Base-by-base conservation (phyloP, 2,888 invertebrate genomes). In the Mylabris sibirica region DNA sequence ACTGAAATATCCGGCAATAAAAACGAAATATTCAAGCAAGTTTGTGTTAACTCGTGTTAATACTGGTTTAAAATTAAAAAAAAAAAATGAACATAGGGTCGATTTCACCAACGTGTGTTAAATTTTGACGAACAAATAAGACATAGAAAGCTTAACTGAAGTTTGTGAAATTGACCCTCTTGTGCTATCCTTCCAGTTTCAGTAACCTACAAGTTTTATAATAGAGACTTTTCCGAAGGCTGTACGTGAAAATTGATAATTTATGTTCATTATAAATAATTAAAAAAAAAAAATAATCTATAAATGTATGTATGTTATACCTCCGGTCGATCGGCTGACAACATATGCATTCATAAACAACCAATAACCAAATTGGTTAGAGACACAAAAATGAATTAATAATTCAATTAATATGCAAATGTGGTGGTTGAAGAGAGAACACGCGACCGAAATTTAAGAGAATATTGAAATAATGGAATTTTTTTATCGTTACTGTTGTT, bases 321-420 rank as follows among this genome's bases (percentile, higher is more conserved):
- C 49, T 49, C 49, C 49, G 49, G 49, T 49, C 20, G 20, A 20
- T 1, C 12, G 2, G 14, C 20, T 20, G 20, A 49, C 49, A 49
- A 49, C 49, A 49, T 49, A 20, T 22, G 49, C 20, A 49, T 49
- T 49, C 20, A 20, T 49, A 49, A 49, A 49, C 20, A 49, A 49
- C 20, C 44, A 49, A 49, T 49, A 17, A 17, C 44, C 20, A 49
- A 49, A 49, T 49, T 49, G 49, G 49, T 9, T 49, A 20, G 17
- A 49, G 11, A 49, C 8, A 49, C 44, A 62, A 63, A 67, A 70
- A 44, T 59, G 59, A 63, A 70, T 70, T 69, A 71, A 67, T 69
- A 67, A 71, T 71, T 69, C 71, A 71, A 71, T 71, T 71, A 70
- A 63, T 53, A 72, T 72, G 72, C 72, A 72, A 72, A 72, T 72